Evolutionary conservation across 2,797 vertebrate species (phyloP).

Genomic region (Sebastiscus albofasciatus): DNA sequence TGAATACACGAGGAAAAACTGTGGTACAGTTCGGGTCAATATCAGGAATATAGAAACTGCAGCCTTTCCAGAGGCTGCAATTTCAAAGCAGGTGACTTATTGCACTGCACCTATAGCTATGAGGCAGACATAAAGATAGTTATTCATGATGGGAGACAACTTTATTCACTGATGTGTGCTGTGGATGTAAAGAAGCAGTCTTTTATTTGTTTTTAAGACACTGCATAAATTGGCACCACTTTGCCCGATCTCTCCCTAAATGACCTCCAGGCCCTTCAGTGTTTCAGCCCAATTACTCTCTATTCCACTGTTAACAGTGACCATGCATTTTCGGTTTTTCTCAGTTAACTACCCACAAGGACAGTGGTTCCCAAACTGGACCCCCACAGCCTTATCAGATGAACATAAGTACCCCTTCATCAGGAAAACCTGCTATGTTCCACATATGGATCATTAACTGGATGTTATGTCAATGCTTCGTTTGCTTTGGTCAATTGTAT

Average conservation of each 20-base stretch:
- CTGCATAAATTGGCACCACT: neutral
- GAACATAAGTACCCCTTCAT: neutral
- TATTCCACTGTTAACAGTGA: neutral
- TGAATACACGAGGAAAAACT: constrained; percentile 17
- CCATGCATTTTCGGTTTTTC: neutral
- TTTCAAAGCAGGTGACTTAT: neutral
- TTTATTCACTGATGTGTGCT: neutral
- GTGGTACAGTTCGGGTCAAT: constrained; percentile 20
- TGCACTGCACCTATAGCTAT: neutral
- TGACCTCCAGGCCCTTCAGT: neutral
- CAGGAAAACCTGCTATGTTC: neutral
- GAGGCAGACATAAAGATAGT: neutral
- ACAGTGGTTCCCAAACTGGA: neutral
- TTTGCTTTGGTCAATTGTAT: neutral
- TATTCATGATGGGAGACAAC: neutral
- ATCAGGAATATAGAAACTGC: neutral
- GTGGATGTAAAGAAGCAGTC: neutral
- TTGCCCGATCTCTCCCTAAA: neutral
- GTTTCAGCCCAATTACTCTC: constrained; percentile 4
- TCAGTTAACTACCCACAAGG: neutral
- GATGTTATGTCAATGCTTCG: neutral
- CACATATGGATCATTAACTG: neutral
- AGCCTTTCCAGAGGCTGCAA: constrained; percentile 1
- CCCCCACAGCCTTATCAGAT: too few species aligned
- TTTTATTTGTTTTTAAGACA: constrained; percentile 1